A percentile compares a stretch with the other conserved stretches of the same genome.
Evolutionary conservation across 2,888 invertebrate species (phyloP).

Genomic region (Coronaproctus castanopsis): DNA sequence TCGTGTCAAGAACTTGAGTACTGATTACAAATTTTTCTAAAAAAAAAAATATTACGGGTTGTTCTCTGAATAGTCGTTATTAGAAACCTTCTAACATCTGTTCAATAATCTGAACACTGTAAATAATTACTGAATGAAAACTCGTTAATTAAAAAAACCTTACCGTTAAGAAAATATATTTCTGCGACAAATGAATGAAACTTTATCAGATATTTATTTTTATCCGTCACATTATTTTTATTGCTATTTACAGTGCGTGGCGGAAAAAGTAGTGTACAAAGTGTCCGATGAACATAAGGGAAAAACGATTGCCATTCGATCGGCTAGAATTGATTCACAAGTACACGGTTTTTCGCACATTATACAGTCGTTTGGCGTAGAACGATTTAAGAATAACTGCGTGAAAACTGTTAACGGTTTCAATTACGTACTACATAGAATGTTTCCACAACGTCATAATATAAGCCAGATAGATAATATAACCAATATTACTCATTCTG

Average conservation of each 20-base stretch:
- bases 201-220: too few species aligned
- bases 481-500: background rate
- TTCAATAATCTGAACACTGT: too few species aligned
- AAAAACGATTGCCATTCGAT: slow-evolving; percentile 56
- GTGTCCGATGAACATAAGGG: slow-evolving; percentile 45
- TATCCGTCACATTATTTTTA: too few species aligned
- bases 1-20: too few species aligned
- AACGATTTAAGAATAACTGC: slow-evolving; percentile 72
- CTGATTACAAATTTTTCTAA: too few species aligned
- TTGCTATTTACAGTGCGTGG: slow-evolving; percentile 50
- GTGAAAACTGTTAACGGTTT: slow-evolving; percentile 64
- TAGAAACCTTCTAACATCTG: too few species aligned
- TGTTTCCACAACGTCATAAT: slow-evolving; percentile 29
- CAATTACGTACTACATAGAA: slow-evolving; percentile 52
- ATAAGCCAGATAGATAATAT: slow-evolving; percentile 4
- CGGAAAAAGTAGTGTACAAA: slow-evolving; percentile 71
- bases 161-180: too few species aligned
- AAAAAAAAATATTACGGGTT: too few species aligned
- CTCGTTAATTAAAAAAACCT: too few species aligned
- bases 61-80: too few species aligned
- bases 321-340: slow-evolving; percentile 77
- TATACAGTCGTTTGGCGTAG: slow-evolving; percentile 73
- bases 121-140: too few species aligned
- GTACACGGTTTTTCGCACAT: slow-evolving; percentile 71
- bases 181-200: too few species aligned